Conservation (phyloP, 2,888 invertebrate species). For the Cynaeus angustus region DNA sequence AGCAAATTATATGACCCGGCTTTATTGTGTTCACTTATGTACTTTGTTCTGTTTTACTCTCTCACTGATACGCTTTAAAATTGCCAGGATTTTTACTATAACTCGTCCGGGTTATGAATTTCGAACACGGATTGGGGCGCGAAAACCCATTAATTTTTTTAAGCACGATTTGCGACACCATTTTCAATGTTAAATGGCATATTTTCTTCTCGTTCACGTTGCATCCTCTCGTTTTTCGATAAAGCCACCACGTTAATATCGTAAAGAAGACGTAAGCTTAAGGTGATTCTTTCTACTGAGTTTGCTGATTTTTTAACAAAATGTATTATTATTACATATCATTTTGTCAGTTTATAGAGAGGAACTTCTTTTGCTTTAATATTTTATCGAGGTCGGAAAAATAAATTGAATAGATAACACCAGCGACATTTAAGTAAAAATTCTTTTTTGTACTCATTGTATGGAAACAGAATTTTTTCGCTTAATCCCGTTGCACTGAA, state of each 20-base stretch:
- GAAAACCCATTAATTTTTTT: conserved; percentile 28
- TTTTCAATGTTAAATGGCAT: neutral
- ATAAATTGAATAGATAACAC: no score
- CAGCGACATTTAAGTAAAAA: no score
- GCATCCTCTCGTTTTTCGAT: neutral
- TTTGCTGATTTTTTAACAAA: no score
- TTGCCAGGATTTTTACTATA: conserved; percentile 30
- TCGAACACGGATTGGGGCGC: conserved; percentile 18
- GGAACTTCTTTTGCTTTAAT: no score
- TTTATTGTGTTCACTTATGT: conserved; percentile 53
- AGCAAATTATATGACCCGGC: conserved; percentile 57
- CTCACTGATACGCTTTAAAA: conserved; percentile 38
- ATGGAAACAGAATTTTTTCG: no score
- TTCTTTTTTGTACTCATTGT: no score
- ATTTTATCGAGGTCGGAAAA: no score
- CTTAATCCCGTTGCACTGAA: no score
- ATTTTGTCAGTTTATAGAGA: no score
- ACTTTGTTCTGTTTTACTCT: conserved; percentile 30
- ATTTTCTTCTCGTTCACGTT: conserved; percentile 11
- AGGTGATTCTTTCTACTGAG: no score
- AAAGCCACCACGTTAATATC: neutral
- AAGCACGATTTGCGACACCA: conserved; percentile 15
- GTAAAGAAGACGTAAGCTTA: neutral
- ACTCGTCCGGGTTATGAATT: conserved; percentile 36
- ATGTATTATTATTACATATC: no score